phyloP scores from a whole-genome alignment of 30 jellyfish, hydroid and myxozoan species.

The Rhopilema esculentum region DNA sequence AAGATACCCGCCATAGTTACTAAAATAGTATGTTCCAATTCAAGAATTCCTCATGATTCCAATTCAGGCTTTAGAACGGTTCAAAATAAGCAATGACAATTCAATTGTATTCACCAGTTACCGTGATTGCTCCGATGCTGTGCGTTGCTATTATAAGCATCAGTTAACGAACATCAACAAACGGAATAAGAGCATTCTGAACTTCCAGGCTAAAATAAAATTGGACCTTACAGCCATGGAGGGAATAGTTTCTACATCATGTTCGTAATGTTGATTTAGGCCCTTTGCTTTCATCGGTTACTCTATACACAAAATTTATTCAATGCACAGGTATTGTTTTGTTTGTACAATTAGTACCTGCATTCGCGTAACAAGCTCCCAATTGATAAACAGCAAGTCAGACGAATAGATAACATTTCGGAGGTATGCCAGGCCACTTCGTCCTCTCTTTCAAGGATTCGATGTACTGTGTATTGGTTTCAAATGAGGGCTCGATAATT shows the following conservation, averaged over 20 bases:
- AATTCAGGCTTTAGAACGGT: neutral
- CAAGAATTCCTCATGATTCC: neutral
- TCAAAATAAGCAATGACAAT: neutral
- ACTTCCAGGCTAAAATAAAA: neutral
- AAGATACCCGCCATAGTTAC: slow-evolving; percentile 79
- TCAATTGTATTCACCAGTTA: neutral
- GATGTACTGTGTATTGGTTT: neutral
- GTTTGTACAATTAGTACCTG: neutral
- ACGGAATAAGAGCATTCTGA: neutral
- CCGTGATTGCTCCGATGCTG: neutral
- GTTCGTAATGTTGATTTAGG: slow-evolving; percentile 5
- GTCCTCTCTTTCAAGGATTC: neutral
- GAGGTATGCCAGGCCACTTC: neutral
- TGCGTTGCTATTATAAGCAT: neutral
- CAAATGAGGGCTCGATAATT: neutral
- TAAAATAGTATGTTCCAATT: neutral
- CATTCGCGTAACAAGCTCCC: neutral
- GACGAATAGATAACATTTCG: neutral
- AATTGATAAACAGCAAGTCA: neutral
- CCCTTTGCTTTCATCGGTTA: slow-evolving; percentile 5
- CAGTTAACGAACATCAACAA: neutral
- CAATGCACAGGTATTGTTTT: neutral
- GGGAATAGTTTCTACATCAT: neutral
- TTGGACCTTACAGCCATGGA: neutral
- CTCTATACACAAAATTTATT: neutral